Evolutionary conservation across 2,888 invertebrate species (phyloP).

Genomic region (Mythimna albipuncta): DNA sequence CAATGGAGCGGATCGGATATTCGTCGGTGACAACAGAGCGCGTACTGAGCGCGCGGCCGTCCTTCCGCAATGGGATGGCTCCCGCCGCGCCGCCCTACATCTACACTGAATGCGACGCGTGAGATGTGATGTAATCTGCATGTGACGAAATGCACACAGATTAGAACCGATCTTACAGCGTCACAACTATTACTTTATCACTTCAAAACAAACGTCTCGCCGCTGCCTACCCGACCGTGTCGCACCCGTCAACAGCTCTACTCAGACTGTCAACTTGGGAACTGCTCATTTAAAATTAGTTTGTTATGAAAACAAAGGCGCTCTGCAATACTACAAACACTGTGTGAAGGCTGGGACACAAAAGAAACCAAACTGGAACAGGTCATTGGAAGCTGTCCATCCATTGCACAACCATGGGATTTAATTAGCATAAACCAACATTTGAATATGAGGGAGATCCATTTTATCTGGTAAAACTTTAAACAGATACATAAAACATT

Average conservation of each 20-base stretch:
- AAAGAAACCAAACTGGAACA: slow-evolving; percentile 53
- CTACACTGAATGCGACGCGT: slow-evolving; percentile 73
- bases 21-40: slow-evolving; percentile 83
- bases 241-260: slow-evolving; percentile 27
- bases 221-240: background rate
- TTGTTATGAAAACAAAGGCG: slow-evolving; percentile 55
- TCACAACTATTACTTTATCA: slow-evolving; percentile 70
- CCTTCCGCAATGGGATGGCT: slow-evolving; percentile 87
- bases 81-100: slow-evolving; percentile 89
- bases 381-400: slow-evolving; percentile 50
- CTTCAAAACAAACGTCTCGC: slow-evolving; percentile 28
- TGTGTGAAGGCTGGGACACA: slow-evolving; percentile 35
- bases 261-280: slow-evolving; percentile 44
- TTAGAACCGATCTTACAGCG: slow-evolving; percentile 77
- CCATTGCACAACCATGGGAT: slow-evolving; percentile 47
- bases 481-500: slow-evolving; percentile 15
- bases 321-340: slow-evolving; percentile 35
- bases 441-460: slow-evolving; percentile 6
- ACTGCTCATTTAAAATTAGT: slow-evolving; percentile 48
- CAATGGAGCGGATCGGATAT: slow-evolving; percentile 82
- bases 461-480: slow-evolving; percentile 1
- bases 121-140: slow-evolving; percentile 86
- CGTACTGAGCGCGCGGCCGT: slow-evolving; percentile 77
- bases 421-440: slow-evolving; percentile 35
- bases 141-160: slow-evolving; percentile 81